Conservation (phyloP, 2,888 invertebrate genomes). For the Brachyopa scutellaris region DNA sequence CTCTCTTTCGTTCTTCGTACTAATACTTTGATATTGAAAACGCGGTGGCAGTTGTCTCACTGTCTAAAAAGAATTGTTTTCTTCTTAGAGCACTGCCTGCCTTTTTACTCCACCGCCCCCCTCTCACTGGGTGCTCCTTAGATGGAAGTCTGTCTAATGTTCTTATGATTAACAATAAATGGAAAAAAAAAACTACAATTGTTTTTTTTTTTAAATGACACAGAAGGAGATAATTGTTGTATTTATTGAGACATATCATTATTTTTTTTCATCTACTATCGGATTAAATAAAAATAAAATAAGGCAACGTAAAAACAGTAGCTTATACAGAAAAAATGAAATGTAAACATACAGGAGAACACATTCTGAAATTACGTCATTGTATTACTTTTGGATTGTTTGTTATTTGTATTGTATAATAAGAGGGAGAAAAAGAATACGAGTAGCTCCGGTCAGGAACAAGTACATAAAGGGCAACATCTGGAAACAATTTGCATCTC, state of each 20-base stretch:
- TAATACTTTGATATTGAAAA: constrained; percentile 29
- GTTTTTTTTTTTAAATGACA: constrained; percentile 2
- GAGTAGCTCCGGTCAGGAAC: constrained; percentile 3
- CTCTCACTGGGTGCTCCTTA: not conserved
- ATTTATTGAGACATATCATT: not conserved
- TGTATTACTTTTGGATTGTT: constrained; percentile 17
- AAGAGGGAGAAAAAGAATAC: not conserved
- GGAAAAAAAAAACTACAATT: constrained; percentile 1
- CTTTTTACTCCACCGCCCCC: not conserved
- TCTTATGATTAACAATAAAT: constrained; percentile 22
- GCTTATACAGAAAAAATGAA: constrained; percentile 15
- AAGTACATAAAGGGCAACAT: constrained; percentile 7
- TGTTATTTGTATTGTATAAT: constrained; percentile 43
- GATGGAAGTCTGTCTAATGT: constrained; percentile 21
- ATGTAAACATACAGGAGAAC: constrained; percentile 49
- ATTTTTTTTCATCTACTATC: not conserved
- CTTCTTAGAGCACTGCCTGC: not conserved
- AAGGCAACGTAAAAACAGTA: constrained; percentile 9
- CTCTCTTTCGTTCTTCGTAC: constrained; percentile 12
- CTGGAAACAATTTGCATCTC: not conserved
- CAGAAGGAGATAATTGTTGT: constrained; percentile 10
- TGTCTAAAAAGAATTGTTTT: constrained; percentile 30
- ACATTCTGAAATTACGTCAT: constrained; percentile 59
- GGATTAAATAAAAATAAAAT: not conserved
- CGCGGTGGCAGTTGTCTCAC: constrained; percentile 43